Evolutionary conservation across 2,888 invertebrate genomes (phyloP).

Genomic region (Drosophila neotestacea): DNA sequence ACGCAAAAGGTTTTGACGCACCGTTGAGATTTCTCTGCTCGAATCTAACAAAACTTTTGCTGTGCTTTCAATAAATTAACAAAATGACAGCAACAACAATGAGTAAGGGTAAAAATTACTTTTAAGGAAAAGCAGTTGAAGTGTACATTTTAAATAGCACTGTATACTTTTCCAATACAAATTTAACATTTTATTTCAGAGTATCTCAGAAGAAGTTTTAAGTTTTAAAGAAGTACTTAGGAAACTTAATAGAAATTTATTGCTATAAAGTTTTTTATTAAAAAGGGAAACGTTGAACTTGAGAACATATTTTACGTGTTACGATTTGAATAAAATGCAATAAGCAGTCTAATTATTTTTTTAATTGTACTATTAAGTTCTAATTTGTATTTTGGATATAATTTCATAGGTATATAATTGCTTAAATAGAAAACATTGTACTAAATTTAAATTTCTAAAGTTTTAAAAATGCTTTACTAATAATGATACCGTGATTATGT

Average conservation of each 20-base stretch:
- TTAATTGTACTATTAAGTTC: too few species aligned
- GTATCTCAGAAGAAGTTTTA: neutral
- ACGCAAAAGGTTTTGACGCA: constrained; percentile 68
- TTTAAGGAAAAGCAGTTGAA: neutral
- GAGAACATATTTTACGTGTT: too few species aligned
- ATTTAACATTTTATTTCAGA: neutral
- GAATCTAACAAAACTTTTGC: constrained; percentile 45
- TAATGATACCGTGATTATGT: too few species aligned
- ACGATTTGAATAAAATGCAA: neutral
- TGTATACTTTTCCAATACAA: constrained; percentile 11
- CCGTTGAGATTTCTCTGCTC: constrained; percentile 52
- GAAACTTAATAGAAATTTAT: neutral
- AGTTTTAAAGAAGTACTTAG: neutral
- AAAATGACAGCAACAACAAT: constrained; percentile 52
- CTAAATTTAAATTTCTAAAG: too few species aligned
- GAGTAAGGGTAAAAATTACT: neutral
- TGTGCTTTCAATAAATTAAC: constrained; percentile 68
- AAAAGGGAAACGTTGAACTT: too few species aligned
- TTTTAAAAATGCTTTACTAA: too few species aligned
- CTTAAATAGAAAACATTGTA: too few species aligned
- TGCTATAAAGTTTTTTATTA: too few species aligned
- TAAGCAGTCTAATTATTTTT: neutral
- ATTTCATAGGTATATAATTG: too few species aligned
- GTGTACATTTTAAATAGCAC: neutral
- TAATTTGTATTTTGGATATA: too few species aligned